These are phyloP conservation scores for Smittia aterrima DNA, from an alignment of 2,888 invertebrate species.

Conservation along the genomic window DNA sequence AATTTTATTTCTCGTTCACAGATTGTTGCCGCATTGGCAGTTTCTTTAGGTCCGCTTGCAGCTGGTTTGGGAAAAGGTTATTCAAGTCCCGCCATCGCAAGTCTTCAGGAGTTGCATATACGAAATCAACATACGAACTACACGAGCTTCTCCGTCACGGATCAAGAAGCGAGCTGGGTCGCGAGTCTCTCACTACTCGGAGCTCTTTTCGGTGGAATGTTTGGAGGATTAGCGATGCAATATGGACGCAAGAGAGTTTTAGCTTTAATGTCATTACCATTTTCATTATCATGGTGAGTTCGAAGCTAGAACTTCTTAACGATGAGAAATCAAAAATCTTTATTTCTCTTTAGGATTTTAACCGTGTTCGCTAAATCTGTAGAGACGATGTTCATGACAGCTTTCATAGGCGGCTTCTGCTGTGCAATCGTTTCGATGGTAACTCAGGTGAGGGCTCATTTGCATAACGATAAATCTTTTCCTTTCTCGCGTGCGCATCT, in stretches of 20 bases:
- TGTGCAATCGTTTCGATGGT: slow-evolving; percentile 74
- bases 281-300: slow-evolving; percentile 81
- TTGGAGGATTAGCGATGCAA: slow-evolving; percentile 70
- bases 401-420: slow-evolving; percentile 81
- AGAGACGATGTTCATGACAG: slow-evolving; percentile 77
- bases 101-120: slow-evolving; percentile 59
- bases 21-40: slow-evolving; percentile 69
- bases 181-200: slow-evolving; percentile 71
- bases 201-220: slow-evolving; percentile 72
- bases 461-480: not conserved
- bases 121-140: slow-evolving; percentile 51
- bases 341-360: too few species aligned
- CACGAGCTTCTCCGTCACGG: slow-evolving; percentile 60
- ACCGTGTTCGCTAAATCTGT: slow-evolving; percentile 74
- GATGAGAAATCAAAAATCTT: too few species aligned
- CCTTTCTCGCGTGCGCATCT: not conserved
- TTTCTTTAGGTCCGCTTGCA: slow-evolving; percentile 70
- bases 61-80: slow-evolving; percentile 73
- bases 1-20: slow-evolving; percentile 46
- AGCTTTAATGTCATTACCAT: slow-evolving; percentile 70
- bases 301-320: too few species aligned
- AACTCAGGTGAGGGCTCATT: slow-evolving; percentile 60
- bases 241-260: slow-evolving; percentile 68
- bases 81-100: slow-evolving; percentile 71
- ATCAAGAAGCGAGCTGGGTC: slow-evolving; percentile 72